These are phyloP conservation scores for Trididemnum nubilum DNA, from an alignment of 23 tunicate species.

Conservation along the genomic window DNA sequence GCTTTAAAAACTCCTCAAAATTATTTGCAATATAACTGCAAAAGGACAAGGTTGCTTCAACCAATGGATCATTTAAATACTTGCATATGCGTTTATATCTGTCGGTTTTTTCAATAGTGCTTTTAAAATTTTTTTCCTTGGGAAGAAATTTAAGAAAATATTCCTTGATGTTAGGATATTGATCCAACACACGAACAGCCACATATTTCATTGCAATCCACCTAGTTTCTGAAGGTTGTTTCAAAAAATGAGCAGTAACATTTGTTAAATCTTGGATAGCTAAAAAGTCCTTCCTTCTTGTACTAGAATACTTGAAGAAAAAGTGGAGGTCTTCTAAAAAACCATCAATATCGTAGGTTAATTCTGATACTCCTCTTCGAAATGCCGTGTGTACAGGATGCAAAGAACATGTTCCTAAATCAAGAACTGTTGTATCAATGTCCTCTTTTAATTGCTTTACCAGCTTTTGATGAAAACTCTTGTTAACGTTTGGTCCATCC, in stretches of 20 bases:
- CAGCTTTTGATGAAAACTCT: not conserved
- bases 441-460: not conserved
- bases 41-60: not conserved
- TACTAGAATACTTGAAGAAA: slow-evolving; percentile 13
- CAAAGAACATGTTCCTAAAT: slow-evolving; percentile 1
- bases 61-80: not conserved
- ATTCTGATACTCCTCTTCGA: not conserved
- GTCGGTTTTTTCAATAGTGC: not conserved
- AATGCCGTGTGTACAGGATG: slow-evolving; percentile 14
- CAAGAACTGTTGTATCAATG: slow-evolving; percentile 1
- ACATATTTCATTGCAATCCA: slow-evolving; percentile 1
- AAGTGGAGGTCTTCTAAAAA: slow-evolving; percentile 1
- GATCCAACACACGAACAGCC: not conserved
- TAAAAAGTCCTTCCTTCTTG: not conserved
- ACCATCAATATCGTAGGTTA: not conserved
- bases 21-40: not conserved
- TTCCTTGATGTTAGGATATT: not conserved
- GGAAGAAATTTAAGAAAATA: slow-evolving; percentile 1
- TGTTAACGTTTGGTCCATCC: slow-evolving; percentile 11
- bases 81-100: not conserved
- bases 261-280: not conserved
- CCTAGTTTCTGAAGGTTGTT: not conserved
- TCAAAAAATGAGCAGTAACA: not conserved
- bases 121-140: not conserved
- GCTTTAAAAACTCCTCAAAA: slow-evolving; percentile 1